Evolutionary conservation across 2,113 vertebrate genomes (phyloP), one percentile per base, ranked within the genome.

Genomic region (Girardinichthys multiradiatus): DNA sequence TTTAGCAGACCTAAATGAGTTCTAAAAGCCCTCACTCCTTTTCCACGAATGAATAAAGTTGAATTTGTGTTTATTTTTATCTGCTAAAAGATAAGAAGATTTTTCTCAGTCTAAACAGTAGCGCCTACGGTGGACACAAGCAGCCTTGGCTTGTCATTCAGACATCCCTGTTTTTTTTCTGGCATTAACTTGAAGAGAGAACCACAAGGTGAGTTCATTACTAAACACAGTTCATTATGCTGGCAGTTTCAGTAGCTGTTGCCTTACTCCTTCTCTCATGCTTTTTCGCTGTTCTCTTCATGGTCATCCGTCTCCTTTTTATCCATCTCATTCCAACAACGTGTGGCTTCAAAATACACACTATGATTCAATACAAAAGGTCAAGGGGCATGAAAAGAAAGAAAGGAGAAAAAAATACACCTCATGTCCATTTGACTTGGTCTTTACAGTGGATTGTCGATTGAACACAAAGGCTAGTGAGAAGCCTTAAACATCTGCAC

Each of bases 381-480:
- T 81, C 77, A 81, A 78, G 79, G 24, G 24, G 48, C 9, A n/a
- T n/a, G 48, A 68, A 88, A 84, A 71, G 15, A 64, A 33, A 24
- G 19, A 61, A 63, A 70, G 57, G 64, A 2, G 70, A 80, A 89
- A 88, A 76, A 80, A 87, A 89, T 65, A 85, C 87, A 90, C 83
- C 84, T 77, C 77, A 74, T 85, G 87, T 93, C 93, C 86, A 75
- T 92, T 89, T 91, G 83, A 74, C 91, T 92, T 92, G 91, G 93
- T 93, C 92, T 93, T 92, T 93, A 90, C 91, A 92, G 91, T 93
- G 93, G 94, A 95, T 94, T 94, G 94, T 94, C 94, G 89, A 91
- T 92, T 91, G 80, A 94, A 94, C 91, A 90, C 87, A 89, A 92
- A 93, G 93, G 84, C 93, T 48, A 88, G 72, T 86, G 86, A 88